A percentile compares a stretch with the other conserved stretches of the same genome.
These are phyloP conservation scores for Laticauda laticaudata DNA, from an alignment of 2,113 vertebrate genomes.

Conservation along the genomic window DNA sequence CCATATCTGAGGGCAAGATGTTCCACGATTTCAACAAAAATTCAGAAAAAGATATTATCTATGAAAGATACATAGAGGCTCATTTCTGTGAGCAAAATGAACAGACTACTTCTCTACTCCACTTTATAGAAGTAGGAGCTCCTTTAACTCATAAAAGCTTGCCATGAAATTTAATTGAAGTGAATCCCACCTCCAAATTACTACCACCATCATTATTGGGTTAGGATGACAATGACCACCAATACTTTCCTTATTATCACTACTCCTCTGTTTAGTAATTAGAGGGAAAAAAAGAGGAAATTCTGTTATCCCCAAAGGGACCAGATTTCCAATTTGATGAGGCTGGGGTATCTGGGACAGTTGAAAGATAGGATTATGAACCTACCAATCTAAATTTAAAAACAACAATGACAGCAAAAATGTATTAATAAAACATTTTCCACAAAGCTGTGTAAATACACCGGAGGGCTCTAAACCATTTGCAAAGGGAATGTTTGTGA, in stretches of 20 bases:
- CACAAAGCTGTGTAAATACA: background rate
- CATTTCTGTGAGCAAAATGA: background rate
- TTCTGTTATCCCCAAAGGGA: background rate
- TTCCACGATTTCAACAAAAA: background rate
- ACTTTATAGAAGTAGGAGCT: background rate
- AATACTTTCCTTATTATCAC: background rate
- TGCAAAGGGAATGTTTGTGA: background rate
- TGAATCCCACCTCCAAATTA: background rate
- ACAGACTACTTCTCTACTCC: background rate
- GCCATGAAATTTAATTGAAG: background rate
- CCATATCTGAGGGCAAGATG: background rate
- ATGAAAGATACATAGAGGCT: background rate
- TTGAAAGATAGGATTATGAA: background rate
- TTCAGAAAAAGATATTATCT: background rate
- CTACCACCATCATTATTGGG: background rate
- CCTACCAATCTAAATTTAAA: background rate
- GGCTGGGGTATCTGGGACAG: background rate
- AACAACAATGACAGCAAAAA: background rate
- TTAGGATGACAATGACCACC: background rate
- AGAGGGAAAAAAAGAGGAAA: background rate
- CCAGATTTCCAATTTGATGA: background rate
- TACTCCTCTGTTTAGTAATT: background rate
- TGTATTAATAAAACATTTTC: background rate
- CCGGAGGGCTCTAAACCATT: background rate
- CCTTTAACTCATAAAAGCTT: background rate